Percentiles rank a stretch among this genome's conserved stretches.
phyloP scores from a whole-genome alignment of 2,113 vertebrate species.

The Xiphophorus couchianus region DNA sequence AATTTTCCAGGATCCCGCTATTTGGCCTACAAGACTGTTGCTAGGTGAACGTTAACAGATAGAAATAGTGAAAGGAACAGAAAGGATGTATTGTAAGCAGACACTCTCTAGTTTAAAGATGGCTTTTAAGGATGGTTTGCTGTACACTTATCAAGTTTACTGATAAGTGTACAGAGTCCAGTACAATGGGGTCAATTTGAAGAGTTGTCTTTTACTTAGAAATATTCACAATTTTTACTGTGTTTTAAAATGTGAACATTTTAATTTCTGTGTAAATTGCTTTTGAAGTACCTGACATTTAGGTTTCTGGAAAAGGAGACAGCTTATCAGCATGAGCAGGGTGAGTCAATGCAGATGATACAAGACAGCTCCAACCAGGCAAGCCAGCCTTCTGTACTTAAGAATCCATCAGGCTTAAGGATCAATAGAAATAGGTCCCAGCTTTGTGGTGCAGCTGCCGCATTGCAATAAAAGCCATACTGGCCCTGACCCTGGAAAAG shows the following conservation, averaged over 20 bases:
- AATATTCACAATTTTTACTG: not conserved
- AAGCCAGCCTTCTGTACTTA: conserved; percentile 64
- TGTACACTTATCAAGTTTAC: conserved; percentile 60
- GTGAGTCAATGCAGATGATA: conserved; percentile 60
- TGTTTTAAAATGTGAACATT: conserved; percentile 9
- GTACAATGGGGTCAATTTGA: conserved; percentile 15
- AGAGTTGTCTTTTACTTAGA: conserved; percentile 31
- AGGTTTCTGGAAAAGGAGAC: conserved; percentile 17
- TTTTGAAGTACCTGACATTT: not conserved
- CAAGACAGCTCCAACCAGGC: conserved; percentile 53
- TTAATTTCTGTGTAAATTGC: not conserved
- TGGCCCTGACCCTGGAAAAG: conserved; percentile 49
- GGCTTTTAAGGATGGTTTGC: conserved; percentile 52
- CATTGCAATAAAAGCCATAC: conserved; percentile 68
- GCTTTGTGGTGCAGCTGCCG: conserved; percentile 66
- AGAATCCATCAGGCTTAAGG: conserved; percentile 66
- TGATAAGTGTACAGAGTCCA: conserved; percentile 52
- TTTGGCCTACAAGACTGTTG: conserved; percentile 23
- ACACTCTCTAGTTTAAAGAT: conserved; percentile 36
- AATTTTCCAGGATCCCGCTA: conserved; percentile 18
- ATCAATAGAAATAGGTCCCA: conserved; percentile 65
- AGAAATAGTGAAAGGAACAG: conserved; percentile 10
- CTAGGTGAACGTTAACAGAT: conserved; percentile 36
- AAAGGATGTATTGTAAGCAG: conserved; percentile 31
- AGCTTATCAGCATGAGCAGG: conserved; percentile 37